Conservation (phyloP, 2,888 invertebrate species). For the Carpatolechia fugitivella region DNA sequence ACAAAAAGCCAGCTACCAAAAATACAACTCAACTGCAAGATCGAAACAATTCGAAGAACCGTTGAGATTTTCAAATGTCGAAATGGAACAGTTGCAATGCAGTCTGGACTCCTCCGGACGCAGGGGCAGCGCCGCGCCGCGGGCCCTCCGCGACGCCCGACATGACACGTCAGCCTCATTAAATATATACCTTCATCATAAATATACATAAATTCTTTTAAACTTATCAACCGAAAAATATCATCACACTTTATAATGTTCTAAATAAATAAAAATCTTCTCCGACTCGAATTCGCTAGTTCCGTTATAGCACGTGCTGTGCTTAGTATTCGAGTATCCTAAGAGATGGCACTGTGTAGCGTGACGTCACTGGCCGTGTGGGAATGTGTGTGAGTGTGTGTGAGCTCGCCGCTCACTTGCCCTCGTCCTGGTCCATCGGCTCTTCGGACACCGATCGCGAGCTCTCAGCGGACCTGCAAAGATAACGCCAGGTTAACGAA, state of each 20-base stretch:
- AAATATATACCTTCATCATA: slow-evolving; percentile 20
- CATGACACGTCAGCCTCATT: no score
- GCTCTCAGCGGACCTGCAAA: slow-evolving; percentile 79
- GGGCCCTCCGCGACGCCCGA: no score
- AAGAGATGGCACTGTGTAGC: no score
- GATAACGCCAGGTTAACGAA: background rate
- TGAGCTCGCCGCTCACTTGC: slow-evolving; percentile 78
- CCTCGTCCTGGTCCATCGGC: slow-evolving; percentile 92
- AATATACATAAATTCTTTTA: slow-evolving; percentile 28
- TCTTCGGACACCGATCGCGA: slow-evolving; percentile 86
- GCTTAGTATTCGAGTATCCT: slow-evolving; percentile 19
- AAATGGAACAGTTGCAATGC: no score
- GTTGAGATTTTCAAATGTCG: no score
- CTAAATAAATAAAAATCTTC: slow-evolving; percentile 24
- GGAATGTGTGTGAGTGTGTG: slow-evolving; percentile 13
- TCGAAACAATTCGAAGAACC: no score
- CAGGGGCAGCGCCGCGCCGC: no score
- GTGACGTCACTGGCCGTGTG: slow-evolving; percentile 17
- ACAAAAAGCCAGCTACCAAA: background rate
- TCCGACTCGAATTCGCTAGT: slow-evolving; percentile 4
- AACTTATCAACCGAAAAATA: slow-evolving; percentile 24
- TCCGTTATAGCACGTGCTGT: slow-evolving; percentile 3
- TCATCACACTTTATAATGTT: slow-evolving; percentile 19
- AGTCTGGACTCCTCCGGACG: no score
- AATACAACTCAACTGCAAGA: background rate